phyloP scores from a whole-genome alignment of 2,113 vertebrate species.

The Hypocryptadius cinnamomeus region DNA sequence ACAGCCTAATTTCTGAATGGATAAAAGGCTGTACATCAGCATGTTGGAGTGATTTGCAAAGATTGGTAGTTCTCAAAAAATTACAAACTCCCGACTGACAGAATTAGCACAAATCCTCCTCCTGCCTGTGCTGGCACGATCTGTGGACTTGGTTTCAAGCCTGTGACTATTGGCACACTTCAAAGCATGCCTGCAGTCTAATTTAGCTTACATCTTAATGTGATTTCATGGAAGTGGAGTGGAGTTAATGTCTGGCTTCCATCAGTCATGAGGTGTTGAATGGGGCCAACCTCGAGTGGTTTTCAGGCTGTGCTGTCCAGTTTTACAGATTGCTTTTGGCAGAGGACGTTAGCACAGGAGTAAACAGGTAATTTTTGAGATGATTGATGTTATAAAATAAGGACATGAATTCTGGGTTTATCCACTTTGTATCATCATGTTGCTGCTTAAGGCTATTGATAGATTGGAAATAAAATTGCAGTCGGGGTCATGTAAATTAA shows the following conservation, averaged over 20 bases:
- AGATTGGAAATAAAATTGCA: neutral
- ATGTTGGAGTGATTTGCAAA: neutral
- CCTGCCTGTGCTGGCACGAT: neutral
- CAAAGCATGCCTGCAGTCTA: neutral
- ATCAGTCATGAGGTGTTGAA: neutral
- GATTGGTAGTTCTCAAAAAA: neutral
- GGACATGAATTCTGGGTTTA: neutral
- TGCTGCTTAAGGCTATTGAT: slow-evolving; percentile 8
- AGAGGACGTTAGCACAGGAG: neutral
- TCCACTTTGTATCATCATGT: neutral
- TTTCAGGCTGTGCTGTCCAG: neutral
- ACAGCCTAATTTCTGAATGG: neutral
- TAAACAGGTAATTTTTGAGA: neutral
- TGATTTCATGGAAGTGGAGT: neutral
- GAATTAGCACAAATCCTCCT: slow-evolving; percentile 36
- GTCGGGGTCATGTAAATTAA: neutral
- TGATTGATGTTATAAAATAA: neutral
- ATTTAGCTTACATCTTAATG: neutral
- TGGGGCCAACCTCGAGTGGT: neutral
- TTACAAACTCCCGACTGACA: neutral
- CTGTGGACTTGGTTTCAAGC: neutral
- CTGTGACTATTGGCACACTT: neutral
- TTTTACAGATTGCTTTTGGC: neutral
- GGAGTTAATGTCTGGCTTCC: neutral
- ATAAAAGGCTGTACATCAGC: neutral